Evolutionary conservation across 2,797 vertebrate species (phyloP).

Genomic region (Poecile montanus): DNA sequence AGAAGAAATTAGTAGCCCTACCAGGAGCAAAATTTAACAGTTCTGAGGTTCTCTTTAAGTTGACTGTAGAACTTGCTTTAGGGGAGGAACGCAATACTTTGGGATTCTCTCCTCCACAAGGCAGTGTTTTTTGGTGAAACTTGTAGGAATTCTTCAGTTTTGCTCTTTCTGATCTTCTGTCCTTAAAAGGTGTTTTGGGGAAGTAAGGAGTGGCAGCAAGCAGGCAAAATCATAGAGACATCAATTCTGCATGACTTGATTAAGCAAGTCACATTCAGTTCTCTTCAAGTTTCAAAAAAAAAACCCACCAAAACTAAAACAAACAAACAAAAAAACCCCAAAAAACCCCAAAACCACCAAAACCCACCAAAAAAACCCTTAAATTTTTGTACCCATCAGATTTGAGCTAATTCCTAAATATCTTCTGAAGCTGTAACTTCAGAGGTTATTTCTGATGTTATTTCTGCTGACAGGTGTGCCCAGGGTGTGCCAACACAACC

Average conservation of each 20-base stretch:
- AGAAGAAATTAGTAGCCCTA: neutral
- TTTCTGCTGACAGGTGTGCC: neutral
- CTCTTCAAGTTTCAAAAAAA: neutral
- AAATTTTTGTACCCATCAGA: neutral
- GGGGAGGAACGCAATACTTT: neutral
- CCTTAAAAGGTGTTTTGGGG: neutral
- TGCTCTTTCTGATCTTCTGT: neutral
- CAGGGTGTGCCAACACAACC: neutral
- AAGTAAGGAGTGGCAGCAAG: neutral
- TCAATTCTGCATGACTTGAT: neutral
- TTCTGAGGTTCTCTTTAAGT: neutral
- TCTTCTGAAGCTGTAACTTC: neutral
- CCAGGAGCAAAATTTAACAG: neutral
- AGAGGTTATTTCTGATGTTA: neutral
- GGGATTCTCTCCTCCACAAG: neutral
- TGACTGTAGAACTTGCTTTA: neutral
- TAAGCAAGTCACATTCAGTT: neutral
- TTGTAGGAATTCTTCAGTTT: neutral
- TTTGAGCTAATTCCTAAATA: slow-evolving; percentile 52
- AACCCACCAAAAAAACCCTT: neutral
- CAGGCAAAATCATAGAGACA: neutral
- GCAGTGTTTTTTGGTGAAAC: neutral
- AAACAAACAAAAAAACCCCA: too few species aligned
- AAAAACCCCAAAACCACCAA: too few species aligned
- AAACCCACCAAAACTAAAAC: too few species aligned